Percentiles rank a stretch among this genome's conserved stretches.
Conservation (phyloP, 2,888 invertebrate species). For the Thumatha senex region DNA sequence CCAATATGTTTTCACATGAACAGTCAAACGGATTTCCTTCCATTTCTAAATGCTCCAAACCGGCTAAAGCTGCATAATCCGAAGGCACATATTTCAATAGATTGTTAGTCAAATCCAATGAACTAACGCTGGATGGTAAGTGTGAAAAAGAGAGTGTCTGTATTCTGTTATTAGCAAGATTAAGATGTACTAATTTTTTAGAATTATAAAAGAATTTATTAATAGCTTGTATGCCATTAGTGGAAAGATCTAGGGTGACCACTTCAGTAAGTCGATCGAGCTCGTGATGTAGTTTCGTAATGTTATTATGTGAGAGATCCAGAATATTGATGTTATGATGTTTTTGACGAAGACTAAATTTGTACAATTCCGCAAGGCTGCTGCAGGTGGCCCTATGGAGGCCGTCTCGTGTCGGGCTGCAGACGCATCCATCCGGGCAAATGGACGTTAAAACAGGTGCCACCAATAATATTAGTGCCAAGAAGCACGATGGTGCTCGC, state of each 20-base stretch:
- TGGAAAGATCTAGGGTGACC: conserved; percentile 85
- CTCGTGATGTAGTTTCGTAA: conserved; percentile 82
- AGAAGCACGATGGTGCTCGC: conserved; percentile 51
- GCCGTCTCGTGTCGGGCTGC: conserved; percentile 86
- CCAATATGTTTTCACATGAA: conserved; percentile 86
- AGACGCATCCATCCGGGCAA: conserved; percentile 81
- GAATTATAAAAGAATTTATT: conserved; percentile 83
- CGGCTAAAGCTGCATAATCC: conserved; percentile 80
- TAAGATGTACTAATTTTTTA: conserved; percentile 82
- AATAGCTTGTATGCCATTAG: conserved; percentile 83
- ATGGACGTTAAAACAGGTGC: conserved; percentile 58
- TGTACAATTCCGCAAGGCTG: conserved; percentile 90
- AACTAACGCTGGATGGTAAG: conserved; percentile 84
- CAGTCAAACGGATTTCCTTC: conserved; percentile 88
- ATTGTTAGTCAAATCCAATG: conserved; percentile 85
- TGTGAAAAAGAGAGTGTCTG: conserved; percentile 76
- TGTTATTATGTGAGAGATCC: conserved; percentile 85
- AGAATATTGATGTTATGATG: conserved; percentile 82
- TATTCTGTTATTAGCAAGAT: conserved; percentile 85
- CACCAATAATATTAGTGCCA: conserved; percentile 59
- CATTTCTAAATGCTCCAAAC: conserved; percentile 85
- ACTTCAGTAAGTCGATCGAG: conserved; percentile 84
- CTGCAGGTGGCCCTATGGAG: conserved; percentile 86
- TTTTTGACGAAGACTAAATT: conserved; percentile 74
- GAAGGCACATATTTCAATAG: conserved; percentile 83